Evolutionary conservation across 2,888 invertebrate genomes (phyloP).

Genomic region (Thysanoteuthis rhombus): DNA sequence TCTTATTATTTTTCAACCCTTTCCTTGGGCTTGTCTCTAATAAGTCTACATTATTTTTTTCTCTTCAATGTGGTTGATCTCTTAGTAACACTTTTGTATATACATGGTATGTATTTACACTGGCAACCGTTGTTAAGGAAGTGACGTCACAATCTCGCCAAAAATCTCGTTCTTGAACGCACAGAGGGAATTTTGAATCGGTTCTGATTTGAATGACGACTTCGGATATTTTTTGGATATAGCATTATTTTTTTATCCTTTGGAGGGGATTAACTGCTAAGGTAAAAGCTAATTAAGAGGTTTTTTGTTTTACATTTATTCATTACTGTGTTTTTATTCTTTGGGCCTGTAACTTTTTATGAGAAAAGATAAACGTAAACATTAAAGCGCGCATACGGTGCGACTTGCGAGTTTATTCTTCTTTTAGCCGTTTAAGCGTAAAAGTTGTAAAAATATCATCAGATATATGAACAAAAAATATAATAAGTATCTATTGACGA

Average conservation of each 20-base stretch:
- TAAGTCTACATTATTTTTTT: background rate
- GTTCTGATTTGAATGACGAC: background rate
- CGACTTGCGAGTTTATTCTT: too few species aligned
- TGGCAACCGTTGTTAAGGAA: background rate
- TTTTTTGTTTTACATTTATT: too few species aligned
- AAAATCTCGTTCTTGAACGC: background rate
- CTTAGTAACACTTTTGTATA: background rate
- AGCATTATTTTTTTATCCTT: background rate
- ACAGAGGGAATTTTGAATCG: background rate
- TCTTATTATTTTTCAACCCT: background rate
- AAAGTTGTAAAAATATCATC: too few species aligned
- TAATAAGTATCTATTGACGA: too few species aligned
- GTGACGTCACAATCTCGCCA: background rate
- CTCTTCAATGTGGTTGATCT: background rate
- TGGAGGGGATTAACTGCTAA: background rate
- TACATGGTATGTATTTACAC: background rate
- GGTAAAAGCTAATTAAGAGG: background rate
- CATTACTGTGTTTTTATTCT: background rate
- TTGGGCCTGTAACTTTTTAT: background rate
- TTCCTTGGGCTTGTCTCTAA: background rate
- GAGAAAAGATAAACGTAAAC: background rate
- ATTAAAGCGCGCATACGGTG: too few species aligned
- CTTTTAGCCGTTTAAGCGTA: too few species aligned
- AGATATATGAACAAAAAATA: too few species aligned
- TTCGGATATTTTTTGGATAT: too few species aligned